Base-by-base conservation (phyloP, 2,797 vertebrate genomes). In the Chrosomus eos region DNA sequence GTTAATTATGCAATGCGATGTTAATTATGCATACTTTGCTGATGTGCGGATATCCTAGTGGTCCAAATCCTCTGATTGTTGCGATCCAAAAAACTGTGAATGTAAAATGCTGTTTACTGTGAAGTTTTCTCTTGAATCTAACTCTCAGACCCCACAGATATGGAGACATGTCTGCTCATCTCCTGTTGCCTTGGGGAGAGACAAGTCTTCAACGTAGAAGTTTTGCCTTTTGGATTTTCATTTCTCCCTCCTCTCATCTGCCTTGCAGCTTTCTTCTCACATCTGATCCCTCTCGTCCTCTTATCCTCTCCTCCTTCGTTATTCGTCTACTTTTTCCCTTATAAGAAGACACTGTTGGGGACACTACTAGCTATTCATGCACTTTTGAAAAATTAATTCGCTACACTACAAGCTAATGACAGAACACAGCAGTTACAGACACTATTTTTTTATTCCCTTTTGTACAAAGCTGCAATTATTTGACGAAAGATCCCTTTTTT, bases 1-100 rank as follows among this genome's bases (percentile, higher is more conserved):
- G 79, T 85, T 93, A 90, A 90, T 92, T 90, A 91, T 91, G 80
- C 90, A 88, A 89, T 91, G 72, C 88, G 66, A 26, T 26, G 82
- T 84, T 89, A 84, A 88, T 90, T 80, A 88, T 85, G 76, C 85
- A 82, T 81, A 71, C 80, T 40, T 83, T 48, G n/a, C 72, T 81
- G 85, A 85, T 72, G 48, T 43, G 72, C 23, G 11, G 62, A 79
- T 87, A 72, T 82, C 60, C 75, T 81, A 67, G n/a, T 62, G 13
- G 36, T 77, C n/a, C 10, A 53, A 43, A 60, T 40, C 80, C 31
- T 67, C 26, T 60, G 26, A 64, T 21, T 38, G 38, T 40, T 38
- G 19, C 55, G 62, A 31, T 48, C 53, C 14, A 23, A 73, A 26
- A 38, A 38, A 74, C n/a, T n/a, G 33, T 3, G 21, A 68, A 77